These are phyloP conservation scores for Ips typographus DNA, from an alignment of 1,140 invertebrate species.

Conservation along the genomic window DNA sequence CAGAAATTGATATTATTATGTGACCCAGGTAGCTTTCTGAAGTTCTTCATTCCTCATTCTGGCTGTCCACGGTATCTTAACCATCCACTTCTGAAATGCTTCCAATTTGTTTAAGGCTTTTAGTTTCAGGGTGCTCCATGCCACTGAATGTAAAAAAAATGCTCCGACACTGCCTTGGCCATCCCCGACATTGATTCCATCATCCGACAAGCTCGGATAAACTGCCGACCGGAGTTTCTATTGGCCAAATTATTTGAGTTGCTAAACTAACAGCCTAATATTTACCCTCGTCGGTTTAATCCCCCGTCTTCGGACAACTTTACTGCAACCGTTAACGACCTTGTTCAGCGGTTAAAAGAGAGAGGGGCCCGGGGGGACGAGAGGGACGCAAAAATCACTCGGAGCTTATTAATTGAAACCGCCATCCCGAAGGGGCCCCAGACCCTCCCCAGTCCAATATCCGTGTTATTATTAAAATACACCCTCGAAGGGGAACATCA, in stretches of 20 bases:
- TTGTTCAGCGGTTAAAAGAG: too few relatives aligned
- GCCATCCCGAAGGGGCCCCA: background rate
- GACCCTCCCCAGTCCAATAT: background rate
- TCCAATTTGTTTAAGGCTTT: too few relatives aligned
- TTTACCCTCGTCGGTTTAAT: constrained; percentile 49
- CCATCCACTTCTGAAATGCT: too few relatives aligned
- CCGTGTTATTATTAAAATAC: constrained; percentile 2
- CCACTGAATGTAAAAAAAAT: too few relatives aligned
- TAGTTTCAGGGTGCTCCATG: too few relatives aligned
- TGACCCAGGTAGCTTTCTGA: too few relatives aligned
- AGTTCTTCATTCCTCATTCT: too few relatives aligned
- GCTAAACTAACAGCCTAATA: constrained; percentile 50
- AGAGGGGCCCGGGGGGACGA: too few relatives aligned
- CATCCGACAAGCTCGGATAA: constrained; percentile 44
- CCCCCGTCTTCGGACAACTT: constrained; percentile 43
- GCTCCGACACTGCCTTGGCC: background rate
- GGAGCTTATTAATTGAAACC: constrained; percentile 3
- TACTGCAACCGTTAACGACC: background rate
- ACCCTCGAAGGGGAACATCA: constrained; percentile 11
- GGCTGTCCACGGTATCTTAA: too few relatives aligned
- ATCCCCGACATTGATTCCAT: constrained; percentile 21
- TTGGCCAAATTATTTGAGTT: constrained; percentile 54
- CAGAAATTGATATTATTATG: too few relatives aligned
- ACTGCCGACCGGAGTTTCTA: constrained; percentile 50
- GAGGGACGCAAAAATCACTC: background rate